Evolutionary conservation across 2,797 vertebrate genomes (phyloP).

Genomic region (Hyperoplus lanceolatus): DNA sequence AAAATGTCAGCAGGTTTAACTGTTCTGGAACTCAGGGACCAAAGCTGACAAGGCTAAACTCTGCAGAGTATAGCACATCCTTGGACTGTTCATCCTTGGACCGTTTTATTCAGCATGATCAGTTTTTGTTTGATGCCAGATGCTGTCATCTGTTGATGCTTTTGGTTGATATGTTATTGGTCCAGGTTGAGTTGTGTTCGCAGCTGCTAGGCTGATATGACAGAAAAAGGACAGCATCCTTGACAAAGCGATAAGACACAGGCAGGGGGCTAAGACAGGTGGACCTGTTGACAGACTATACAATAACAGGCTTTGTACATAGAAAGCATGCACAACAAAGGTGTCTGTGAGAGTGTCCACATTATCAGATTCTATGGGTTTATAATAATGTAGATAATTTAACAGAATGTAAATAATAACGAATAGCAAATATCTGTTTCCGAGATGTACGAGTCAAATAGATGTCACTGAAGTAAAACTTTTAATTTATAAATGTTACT

Average conservation of each 20-base stretch:
- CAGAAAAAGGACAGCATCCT: conserved; percentile 36
- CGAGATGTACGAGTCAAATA: background rate
- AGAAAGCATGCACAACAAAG: background rate
- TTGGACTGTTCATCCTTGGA: background rate
- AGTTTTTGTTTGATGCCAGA: background rate
- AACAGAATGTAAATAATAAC: no score
- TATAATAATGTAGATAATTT: background rate
- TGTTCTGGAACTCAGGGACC: background rate
- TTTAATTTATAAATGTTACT: background rate
- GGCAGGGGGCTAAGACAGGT: conserved; percentile 10
- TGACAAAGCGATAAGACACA: conserved; percentile 35
- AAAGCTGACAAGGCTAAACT: no score
- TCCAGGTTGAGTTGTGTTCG: conserved; percentile 7
- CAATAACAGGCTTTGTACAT: background rate
- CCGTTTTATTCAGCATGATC: background rate
- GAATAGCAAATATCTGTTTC: background rate
- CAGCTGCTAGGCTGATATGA: conserved; percentile 45
- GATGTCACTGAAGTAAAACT: no score
- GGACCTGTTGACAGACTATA: conserved; percentile 8
- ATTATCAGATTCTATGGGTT: background rate
- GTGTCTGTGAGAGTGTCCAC: no score
- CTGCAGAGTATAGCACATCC: background rate
- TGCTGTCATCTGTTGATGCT: background rate
- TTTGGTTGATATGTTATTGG: background rate
- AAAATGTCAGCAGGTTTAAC: no score